A percentile compares a stretch with the other conserved stretches of the same genome.
phyloP scores from a whole-genome alignment of 2,797 vertebrate genomes.

The Takifugu ocellatus region DNA sequence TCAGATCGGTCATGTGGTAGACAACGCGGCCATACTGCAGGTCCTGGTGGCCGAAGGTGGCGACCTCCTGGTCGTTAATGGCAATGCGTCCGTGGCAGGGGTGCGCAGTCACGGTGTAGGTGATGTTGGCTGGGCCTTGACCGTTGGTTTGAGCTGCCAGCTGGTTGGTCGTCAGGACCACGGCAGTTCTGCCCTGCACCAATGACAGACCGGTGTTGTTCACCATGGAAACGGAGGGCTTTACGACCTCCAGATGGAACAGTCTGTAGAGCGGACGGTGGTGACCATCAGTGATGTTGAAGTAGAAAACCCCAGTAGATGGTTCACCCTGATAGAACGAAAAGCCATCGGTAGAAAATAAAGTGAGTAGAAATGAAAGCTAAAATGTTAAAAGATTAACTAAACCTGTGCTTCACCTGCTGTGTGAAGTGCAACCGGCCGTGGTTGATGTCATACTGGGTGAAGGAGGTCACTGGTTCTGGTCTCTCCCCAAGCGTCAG shows the following conservation, averaged over 20 bases:
- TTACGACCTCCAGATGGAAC: constrained; percentile 84
- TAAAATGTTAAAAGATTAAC: background rate
- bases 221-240: constrained; percentile 75
- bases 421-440: constrained; percentile 84
- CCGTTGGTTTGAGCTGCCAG: constrained; percentile 84
- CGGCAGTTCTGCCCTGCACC: constrained; percentile 79
- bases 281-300: constrained; percentile 87
- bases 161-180: constrained; percentile 76
- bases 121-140: constrained; percentile 74
- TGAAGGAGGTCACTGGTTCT: constrained; percentile 79
- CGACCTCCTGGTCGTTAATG: constrained; percentile 73
- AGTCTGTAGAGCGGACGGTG: constrained; percentile 86
- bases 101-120: constrained; percentile 78
- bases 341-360: background rate
- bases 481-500: constrained; percentile 77
- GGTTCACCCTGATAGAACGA: constrained; percentile 71
- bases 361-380: no score
- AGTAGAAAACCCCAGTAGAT: constrained; percentile 86
- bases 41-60: constrained; percentile 80
- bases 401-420: constrained; percentile 52
- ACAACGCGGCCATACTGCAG: constrained; percentile 74
- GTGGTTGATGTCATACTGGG: constrained; percentile 84
- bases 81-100: constrained; percentile 81
- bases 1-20: constrained; percentile 84
- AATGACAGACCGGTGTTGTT: constrained; percentile 83